Evolutionary conservation across 2,888 invertebrate genomes (phyloP).

Genomic region (Melanargia galathea): DNA sequence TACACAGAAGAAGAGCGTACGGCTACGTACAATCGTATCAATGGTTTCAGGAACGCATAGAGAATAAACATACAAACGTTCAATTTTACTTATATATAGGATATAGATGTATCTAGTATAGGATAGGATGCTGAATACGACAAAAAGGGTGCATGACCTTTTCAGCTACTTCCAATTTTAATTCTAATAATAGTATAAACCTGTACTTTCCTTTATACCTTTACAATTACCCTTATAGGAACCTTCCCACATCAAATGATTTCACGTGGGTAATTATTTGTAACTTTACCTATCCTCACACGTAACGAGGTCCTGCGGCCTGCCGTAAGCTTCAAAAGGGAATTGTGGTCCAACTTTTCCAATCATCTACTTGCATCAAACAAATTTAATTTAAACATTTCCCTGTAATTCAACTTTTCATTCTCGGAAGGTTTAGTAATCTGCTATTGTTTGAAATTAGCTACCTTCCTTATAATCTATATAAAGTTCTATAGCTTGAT

Average conservation of each 20-base stretch:
- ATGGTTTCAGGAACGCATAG: too few species aligned
- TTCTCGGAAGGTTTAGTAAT: neutral
- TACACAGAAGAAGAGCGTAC: too few species aligned
- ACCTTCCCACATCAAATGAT: neutral
- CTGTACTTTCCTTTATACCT: neutral
- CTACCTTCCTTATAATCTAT: too few species aligned
- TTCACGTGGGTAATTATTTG: neutral
- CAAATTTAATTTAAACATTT: conserved; percentile 68
- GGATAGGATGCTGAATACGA: neutral
- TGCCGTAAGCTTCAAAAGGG: neutral
- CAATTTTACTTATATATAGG: too few species aligned
- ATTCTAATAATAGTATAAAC: neutral
- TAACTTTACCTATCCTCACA: conserved; percentile 5
- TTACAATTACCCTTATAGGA: neutral
- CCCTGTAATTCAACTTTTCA: conserved; percentile 38
- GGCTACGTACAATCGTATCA: too few species aligned
- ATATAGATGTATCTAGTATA: too few species aligned
- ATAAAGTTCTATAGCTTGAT: neutral
- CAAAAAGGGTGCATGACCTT: neutral
- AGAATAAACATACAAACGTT: too few species aligned
- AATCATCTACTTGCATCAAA: conserved; percentile 48
- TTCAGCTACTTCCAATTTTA: neutral
- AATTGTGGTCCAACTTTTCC: conserved; percentile 13
- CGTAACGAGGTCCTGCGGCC: neutral
- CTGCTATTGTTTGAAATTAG: too few species aligned